These are phyloP conservation scores for Aphrocallistes beatrix DNA, from an alignment of 37 sponge, comb jelly and placozoan genomes.

Conservation along the genomic window DNA sequence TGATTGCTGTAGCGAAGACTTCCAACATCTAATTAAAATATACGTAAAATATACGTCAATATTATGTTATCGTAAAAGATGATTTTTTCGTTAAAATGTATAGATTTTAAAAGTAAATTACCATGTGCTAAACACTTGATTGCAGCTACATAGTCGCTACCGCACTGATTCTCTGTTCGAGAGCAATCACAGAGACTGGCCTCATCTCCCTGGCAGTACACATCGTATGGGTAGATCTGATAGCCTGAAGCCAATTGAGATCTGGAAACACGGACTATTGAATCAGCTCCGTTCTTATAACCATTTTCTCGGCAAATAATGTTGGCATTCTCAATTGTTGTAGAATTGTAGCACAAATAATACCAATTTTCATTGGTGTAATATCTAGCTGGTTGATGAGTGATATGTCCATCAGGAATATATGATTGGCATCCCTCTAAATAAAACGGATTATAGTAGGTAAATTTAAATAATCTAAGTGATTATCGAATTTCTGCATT, in stretches of 20 bases:
- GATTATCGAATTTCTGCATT: neutral
- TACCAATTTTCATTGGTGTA: neutral
- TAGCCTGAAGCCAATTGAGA: neutral
- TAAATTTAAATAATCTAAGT: too few relatives aligned
- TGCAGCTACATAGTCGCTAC: neutral
- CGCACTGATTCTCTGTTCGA: neutral
- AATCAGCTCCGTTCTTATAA: neutral
- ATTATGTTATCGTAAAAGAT: too few relatives aligned
- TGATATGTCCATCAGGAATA: neutral
- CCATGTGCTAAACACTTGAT: neutral
- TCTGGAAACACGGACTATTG: neutral
- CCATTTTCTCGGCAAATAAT: neutral
- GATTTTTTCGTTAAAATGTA: too few relatives aligned
- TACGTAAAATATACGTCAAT: neutral
- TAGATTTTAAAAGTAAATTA: too few relatives aligned
- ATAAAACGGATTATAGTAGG: too few relatives aligned
- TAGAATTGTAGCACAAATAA: neutral
- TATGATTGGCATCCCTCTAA: neutral
- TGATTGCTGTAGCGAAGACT: neutral
- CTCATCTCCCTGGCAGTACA: neutral
- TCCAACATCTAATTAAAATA: neutral
- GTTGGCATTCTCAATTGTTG: neutral
- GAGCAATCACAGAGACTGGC: neutral
- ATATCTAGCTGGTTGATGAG: neutral
- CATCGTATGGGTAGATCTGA: neutral